Evolutionary conservation across 2,797 vertebrate genomes (phyloP).

Genomic region (Chlorospingus semifuscus): DNA sequence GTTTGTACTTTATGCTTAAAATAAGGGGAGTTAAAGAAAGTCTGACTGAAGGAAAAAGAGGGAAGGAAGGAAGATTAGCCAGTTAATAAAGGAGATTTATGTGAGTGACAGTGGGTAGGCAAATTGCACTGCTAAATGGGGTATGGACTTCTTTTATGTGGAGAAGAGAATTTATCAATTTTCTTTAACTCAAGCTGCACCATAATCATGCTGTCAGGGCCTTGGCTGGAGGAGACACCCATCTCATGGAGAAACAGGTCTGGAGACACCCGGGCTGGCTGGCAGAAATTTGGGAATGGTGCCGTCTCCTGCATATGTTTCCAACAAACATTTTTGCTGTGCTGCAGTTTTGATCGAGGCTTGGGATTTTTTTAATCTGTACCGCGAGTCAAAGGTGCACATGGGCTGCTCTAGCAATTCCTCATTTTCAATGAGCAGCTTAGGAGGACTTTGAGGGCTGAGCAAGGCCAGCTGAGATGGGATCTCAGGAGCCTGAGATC

Average conservation of each 20-base stretch:
- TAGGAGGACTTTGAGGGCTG: not conserved
- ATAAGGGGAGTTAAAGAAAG: slow-evolving; percentile 40
- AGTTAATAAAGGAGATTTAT: slow-evolving; percentile 69
- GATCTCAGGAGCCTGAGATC: not conserved
- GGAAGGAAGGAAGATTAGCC: slow-evolving; percentile 56
- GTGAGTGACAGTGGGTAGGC: slow-evolving; percentile 49
- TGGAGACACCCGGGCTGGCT: not conserved
- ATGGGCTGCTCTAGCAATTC: fast-evolving
- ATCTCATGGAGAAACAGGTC: not conserved
- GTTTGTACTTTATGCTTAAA: slow-evolving; percentile 32
- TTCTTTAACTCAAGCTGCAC: slow-evolving; percentile 42
- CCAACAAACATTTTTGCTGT: not conserved
- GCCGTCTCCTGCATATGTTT: not conserved
- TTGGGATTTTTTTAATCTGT: not conserved
- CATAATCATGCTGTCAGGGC: not conserved
- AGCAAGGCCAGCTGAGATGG: not conserved
- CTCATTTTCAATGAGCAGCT: not conserved
- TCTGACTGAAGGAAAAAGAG: slow-evolving; percentile 42
- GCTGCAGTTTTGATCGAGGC: not conserved
- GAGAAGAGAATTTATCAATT: slow-evolving; percentile 64
- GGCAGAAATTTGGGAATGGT: not conserved
- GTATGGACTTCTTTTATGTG: slow-evolving; percentile 62
- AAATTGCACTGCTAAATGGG: slow-evolving; percentile 66
- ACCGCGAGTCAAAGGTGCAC: not conserved
- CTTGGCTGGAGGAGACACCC: slow-evolving; percentile 30